Conservation (phyloP, 1,140 invertebrate genomes). For the Cyrtorhinus lividipennis region DNA sequence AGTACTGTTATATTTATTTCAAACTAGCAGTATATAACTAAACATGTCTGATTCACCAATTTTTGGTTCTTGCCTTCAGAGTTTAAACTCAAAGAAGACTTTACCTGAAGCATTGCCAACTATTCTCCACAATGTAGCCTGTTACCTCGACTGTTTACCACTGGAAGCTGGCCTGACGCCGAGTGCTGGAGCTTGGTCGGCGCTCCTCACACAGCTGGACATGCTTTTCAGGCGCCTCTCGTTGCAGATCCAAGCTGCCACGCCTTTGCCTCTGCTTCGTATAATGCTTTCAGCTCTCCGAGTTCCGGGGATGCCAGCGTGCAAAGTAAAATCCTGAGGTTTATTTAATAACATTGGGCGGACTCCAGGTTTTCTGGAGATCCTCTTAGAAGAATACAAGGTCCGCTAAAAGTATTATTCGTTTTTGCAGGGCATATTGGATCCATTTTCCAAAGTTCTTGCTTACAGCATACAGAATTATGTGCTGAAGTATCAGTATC, state of each 20-base stretch:
- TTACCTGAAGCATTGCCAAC: constrained; percentile 59
- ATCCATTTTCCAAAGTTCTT: constrained; percentile 91
- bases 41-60: too few relatives aligned
- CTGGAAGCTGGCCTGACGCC: constrained; percentile 61
- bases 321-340: constrained; percentile 43
- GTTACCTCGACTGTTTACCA: constrained; percentile 83
- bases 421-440: constrained; percentile 51
- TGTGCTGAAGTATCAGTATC: constrained; percentile 62
- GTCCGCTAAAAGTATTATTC: background rate
- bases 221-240: constrained; percentile 66
- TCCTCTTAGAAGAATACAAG: background rate
- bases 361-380: too few relatives aligned
- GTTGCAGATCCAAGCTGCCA: constrained; percentile 53
- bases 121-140: constrained; percentile 77
- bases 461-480: constrained; percentile 81
- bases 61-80: too few relatives aligned
- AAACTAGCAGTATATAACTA: too few relatives aligned
- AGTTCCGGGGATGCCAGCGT: constrained; percentile 62
- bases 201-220: constrained; percentile 70
- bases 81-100: constrained; percentile 75
- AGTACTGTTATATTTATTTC: constrained; percentile 8
- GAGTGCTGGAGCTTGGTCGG: constrained; percentile 52
- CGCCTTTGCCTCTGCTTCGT: constrained; percentile 61
- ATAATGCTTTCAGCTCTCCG: constrained; percentile 76
- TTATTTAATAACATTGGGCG: background rate